Percentiles rank a stretch among this genome's conserved stretches.
Conservation (phyloP, 2,113 vertebrate species). For the Enhydra lutris region DNA sequence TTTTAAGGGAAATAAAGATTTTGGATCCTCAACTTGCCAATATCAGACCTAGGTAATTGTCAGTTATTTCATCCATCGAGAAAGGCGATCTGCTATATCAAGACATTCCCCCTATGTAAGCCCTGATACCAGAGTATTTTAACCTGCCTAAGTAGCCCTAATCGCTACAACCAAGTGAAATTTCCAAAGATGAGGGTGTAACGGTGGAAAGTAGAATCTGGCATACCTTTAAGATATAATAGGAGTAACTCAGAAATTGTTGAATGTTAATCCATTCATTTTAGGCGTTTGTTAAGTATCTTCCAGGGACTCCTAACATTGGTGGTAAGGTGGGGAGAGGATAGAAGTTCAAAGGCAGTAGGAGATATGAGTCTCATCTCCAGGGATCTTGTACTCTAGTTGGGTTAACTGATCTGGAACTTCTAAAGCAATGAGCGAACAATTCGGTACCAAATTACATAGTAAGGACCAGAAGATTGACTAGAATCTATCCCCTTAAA, state of each 20-base stretch:
- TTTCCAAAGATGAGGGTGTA: slow-evolving; percentile 31
- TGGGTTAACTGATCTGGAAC: background rate
- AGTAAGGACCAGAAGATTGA: background rate
- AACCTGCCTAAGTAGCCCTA: background rate
- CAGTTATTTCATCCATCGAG: slow-evolving; percentile 1
- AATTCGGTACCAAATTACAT: background rate
- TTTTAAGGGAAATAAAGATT: slow-evolving; percentile 44
- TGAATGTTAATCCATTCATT: background rate
- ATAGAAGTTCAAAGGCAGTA: background rate
- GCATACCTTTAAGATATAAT: background rate
- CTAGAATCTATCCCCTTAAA: background rate
- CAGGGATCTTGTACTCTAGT: background rate
- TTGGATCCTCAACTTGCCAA: background rate
- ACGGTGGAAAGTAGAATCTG: background rate
- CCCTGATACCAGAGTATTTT: slow-evolving; percentile 4
- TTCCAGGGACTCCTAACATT: background rate
- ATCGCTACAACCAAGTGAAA: slow-evolving; percentile 11
- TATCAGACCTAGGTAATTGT: background rate
- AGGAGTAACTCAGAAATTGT: background rate
- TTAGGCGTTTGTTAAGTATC: background rate
- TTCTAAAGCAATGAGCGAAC: slow-evolving; percentile 21
- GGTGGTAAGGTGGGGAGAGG: background rate
- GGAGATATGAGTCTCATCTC: background rate
- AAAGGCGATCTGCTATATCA: background rate
- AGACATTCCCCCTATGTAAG: background rate